Conservation (phyloP, 2,113 vertebrate genomes). For the Raja brachyura region DNA sequence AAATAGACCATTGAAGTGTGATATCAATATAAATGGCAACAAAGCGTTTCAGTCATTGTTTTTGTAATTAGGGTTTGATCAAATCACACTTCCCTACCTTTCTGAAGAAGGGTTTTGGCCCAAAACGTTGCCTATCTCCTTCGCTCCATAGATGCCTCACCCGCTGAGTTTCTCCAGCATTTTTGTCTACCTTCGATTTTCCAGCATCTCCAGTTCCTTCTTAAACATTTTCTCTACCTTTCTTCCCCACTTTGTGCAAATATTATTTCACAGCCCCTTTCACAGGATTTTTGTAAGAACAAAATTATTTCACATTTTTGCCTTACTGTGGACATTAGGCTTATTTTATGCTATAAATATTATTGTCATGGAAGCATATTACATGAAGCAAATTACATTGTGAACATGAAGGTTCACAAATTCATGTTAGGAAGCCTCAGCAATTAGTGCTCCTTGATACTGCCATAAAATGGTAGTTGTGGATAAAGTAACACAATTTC, state of each 20-base stretch:
- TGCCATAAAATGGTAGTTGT: background rate
- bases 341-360: background rate
- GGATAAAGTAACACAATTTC: background rate
- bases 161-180: too few relatives aligned
- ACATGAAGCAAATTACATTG: too few relatives aligned
- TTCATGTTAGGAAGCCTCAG: background rate
- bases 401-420: background rate
- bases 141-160: too few relatives aligned
- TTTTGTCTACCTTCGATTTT: too few relatives aligned
- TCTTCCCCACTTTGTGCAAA: background rate
- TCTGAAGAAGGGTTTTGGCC: too few relatives aligned
- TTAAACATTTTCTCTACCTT: too few relatives aligned
- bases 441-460: background rate
- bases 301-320: background rate
- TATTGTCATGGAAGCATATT: background rate
- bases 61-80: background rate
- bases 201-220: too few relatives aligned
- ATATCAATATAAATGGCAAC: slow-evolving; percentile 17
- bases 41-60: background rate
- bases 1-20: too few relatives aligned
- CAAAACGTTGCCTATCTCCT: too few relatives aligned
- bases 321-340: background rate
- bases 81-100: background rate
- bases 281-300: background rate
- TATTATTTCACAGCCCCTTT: background rate